Conservation (phyloP, 2,113 vertebrate species). For the Neolamprologus cancellatus region DNA sequence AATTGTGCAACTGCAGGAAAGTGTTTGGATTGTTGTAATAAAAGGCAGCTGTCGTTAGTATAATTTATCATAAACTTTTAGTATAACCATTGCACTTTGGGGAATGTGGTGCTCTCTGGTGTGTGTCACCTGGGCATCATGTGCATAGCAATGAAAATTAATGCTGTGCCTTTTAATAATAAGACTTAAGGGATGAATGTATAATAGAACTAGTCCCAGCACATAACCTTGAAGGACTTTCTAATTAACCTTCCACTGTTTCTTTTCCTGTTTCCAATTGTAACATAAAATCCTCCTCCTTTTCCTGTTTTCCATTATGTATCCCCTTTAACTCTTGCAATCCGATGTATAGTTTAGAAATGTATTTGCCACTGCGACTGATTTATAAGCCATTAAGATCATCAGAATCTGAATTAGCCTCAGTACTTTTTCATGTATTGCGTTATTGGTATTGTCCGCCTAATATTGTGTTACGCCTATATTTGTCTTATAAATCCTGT, state of each 20-base stretch:
- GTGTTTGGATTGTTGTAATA: neutral
- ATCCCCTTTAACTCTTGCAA: neutral
- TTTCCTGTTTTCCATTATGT: neutral
- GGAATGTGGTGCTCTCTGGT: neutral
- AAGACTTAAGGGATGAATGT: neutral
- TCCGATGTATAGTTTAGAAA: neutral
- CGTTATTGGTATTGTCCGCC: neutral
- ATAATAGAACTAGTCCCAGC: neutral
- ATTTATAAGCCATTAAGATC: neutral
- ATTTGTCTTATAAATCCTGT: neutral
- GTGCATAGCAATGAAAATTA: neutral
- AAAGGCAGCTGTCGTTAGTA: fast-evolving
- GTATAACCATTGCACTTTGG: neutral
- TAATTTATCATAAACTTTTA: neutral
- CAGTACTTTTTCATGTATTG: neutral
- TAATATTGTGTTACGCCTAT: neutral
- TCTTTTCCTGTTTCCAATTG: neutral
- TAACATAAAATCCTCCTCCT: neutral
- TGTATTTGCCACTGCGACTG: fast-evolving
- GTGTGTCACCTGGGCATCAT: neutral
- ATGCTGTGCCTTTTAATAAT: neutral
- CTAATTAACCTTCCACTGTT: neutral
- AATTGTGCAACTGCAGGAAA: neutral
- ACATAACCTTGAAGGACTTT: neutral
- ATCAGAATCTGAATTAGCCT: neutral